Evolutionary conservation across 2,797 vertebrate species (phyloP).

Genomic region (Danio albolineatus): DNA sequence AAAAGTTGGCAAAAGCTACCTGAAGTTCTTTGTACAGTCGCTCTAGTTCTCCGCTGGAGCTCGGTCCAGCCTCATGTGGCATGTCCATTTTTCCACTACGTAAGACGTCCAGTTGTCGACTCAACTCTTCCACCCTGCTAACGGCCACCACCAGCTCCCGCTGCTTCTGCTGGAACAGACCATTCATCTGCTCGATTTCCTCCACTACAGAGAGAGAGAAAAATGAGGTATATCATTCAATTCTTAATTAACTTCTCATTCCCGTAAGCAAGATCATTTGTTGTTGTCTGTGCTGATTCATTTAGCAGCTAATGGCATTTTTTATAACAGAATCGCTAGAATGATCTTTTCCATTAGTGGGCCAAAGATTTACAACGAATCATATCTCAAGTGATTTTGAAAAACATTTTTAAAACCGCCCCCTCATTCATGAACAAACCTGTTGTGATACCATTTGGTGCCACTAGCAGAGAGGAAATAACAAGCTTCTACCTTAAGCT

Average conservation of each 20-base stretch:
- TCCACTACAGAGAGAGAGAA: slow-evolving; percentile 81
- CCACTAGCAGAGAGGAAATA: not conserved
- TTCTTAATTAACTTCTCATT: slow-evolving; percentile 15
- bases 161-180: slow-evolving; percentile 95
- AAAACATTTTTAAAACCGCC: not conserved
- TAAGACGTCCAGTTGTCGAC: slow-evolving; percentile 89
- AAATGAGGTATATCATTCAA: not conserved
- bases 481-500: slow-evolving; percentile 19
- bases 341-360: slow-evolving; percentile 17
- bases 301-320: slow-evolving; percentile 19
- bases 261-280: not conserved
- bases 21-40: slow-evolving; percentile 92
- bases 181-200: slow-evolving; percentile 95
- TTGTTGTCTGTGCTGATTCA: slow-evolving; percentile 21
- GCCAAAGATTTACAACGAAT: slow-evolving; percentile 22
- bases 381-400: not conserved
- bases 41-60: slow-evolving; percentile 87
- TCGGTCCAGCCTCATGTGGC: slow-evolving; percentile 82
- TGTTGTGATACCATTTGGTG: not conserved
- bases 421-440: not conserved
- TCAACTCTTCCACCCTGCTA: slow-evolving; percentile 91
- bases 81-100: slow-evolving; percentile 82
- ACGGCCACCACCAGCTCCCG: slow-evolving; percentile 89
- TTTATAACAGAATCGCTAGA: not conserved
- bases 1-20: slow-evolving; percentile 72